Evolutionary conservation across 2,797 vertebrate genomes (phyloP).

Genomic region (Lycodopsis pacificus): DNA sequence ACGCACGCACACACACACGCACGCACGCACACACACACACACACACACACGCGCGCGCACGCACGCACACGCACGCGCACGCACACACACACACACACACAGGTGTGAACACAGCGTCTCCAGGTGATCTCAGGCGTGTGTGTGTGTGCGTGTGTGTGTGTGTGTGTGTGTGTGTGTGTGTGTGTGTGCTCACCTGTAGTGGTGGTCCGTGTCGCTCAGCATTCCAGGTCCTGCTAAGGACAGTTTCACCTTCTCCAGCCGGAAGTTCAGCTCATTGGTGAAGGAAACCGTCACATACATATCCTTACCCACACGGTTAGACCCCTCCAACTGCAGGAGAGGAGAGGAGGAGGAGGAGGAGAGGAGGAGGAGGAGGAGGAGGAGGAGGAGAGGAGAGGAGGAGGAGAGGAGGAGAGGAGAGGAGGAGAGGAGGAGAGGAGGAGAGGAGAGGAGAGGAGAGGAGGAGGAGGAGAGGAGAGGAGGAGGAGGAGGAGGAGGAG

Average conservation of each 20-base stretch:
- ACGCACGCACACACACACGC: no score
- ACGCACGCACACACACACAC: no score
- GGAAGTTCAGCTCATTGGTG: neutral
- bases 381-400: no score
- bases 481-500: no score
- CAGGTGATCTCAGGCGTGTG: neutral
- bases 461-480: no score
- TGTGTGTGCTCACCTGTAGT: neutral
- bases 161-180: neutral
- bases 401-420: no score
- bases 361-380: neutral
- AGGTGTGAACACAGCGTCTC: neutral
- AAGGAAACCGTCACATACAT: neutral
- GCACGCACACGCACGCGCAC: no score
- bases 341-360: neutral
- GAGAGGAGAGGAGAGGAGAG: no score
- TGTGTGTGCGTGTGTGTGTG: neutral
- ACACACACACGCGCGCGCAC: no score
- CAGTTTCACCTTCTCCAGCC: neutral
- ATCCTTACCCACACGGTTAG: neutral
- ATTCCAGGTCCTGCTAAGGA: neutral
- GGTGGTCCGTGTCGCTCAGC: neutral
- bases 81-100: neutral
- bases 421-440: no score
- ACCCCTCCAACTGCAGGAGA: no score